Evolutionary conservation across 2,888 invertebrate species (phyloP).

Genomic region (Drosophila kokeensis): DNA sequence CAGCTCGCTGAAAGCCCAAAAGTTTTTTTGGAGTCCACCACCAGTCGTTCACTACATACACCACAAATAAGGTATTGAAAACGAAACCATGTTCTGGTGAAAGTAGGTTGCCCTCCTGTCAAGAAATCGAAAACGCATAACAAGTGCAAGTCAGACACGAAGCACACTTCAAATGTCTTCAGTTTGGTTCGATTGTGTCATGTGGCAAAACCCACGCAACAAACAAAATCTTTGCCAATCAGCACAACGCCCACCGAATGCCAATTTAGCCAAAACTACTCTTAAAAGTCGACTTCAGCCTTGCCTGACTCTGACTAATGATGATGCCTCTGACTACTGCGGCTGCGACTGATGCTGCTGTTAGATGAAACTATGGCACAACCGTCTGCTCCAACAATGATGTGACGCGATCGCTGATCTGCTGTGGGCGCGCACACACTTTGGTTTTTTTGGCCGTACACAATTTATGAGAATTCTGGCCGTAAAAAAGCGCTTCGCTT

Average conservation of each 20-base stretch:
- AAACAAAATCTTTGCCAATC: slow-evolving; percentile 45
- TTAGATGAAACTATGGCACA: slow-evolving; percentile 37
- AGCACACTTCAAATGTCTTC: slow-evolving; percentile 29
- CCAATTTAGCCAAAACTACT: slow-evolving; percentile 59
- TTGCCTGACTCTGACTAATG: slow-evolving; percentile 53
- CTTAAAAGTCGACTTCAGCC: slow-evolving; percentile 46
- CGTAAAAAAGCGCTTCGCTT: slow-evolving; percentile 51
- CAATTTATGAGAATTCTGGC: slow-evolving; percentile 53
- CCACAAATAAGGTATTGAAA: slow-evolving; percentile 66
- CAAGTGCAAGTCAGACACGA: slow-evolving; percentile 64
- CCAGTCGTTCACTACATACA: slow-evolving; percentile 11
- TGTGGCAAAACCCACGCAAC: slow-evolving; percentile 47
- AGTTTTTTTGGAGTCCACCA: slow-evolving; percentile 21
- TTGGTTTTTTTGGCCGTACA: slow-evolving; percentile 59
- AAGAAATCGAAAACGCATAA: slow-evolving; percentile 66
- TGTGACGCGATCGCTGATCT: slow-evolving; percentile 33
- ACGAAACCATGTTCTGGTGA: slow-evolving; percentile 76
- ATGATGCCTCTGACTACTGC: slow-evolving; percentile 46
- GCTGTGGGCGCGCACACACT: slow-evolving; percentile 67
- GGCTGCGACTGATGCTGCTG: slow-evolving; percentile 21
- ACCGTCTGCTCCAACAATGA: slow-evolving; percentile 10
- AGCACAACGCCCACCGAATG: slow-evolving; percentile 59
- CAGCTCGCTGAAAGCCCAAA: slow-evolving; percentile 51
- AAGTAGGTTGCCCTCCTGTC: slow-evolving; percentile 63
- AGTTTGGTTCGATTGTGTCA: slow-evolving; percentile 67